Base-by-base conservation (phyloP, 2,797 vertebrate genomes). In the Gorsachius magnificus region DNA sequence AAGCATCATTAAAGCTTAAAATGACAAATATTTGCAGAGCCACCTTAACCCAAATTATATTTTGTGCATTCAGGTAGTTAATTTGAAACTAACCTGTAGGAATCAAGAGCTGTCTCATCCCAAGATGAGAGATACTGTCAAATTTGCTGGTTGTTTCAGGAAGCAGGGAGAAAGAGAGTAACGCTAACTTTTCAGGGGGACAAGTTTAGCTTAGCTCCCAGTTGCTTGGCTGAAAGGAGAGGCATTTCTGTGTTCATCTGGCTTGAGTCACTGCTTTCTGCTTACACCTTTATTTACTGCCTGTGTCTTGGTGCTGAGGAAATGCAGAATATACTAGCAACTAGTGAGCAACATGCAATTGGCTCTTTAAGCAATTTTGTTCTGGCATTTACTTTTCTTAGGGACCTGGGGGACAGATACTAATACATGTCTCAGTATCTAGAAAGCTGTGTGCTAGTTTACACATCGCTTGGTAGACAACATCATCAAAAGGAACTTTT, bases 1-100 rank as follows among this genome's bases (percentile, higher is more conserved):
- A 94, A 87, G 58, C 57, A 69, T 70, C 81, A 93, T 46, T 33
- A 91, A 76, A 92, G 18, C 91, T 95, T 87, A 75, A 93, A 91
- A 65, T 65, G 35, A 29, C 56, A 69, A 87, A 70, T 93, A 78
- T 54, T 72, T 76, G 74, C 75, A 90, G 71, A 92, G 70, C 76
- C 68, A 95, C 76, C 94, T 86, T 81, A 69, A 41, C 29, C 19
- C 11, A 19, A 87, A 90, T 79, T 78, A 36, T 26, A 56, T 92
- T 91, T 88, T 92, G 5, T 89, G 72, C 74, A 94, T 96, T 76
- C 74, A 83, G 29, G 25, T 74, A 50, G 25, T 65, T 89, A 24
- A 41, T 72, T 69, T 79, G 50, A 82, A 92, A 43, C 60, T 77
- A 58, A 82, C 60, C 43, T 91, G 72, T 75, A 82, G 66, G 20